A percentile compares a stretch with the other conserved stretches of the same genome.
Evolutionary conservation across 2,888 invertebrate species (phyloP).

Genomic region (Tenthredo mesomela): DNA sequence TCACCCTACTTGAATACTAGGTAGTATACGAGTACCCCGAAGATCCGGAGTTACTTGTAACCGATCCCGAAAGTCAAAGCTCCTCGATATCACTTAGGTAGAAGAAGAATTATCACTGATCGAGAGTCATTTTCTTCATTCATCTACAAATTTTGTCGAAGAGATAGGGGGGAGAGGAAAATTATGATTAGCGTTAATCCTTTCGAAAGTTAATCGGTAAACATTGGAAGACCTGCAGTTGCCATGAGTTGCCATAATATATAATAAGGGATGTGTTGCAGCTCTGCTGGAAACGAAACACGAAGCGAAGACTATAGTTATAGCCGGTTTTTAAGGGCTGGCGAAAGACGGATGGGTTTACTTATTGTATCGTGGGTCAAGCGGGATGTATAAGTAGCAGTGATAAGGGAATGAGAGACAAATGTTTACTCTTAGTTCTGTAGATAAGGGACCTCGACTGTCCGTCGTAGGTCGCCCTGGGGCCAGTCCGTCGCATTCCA

Average conservation of each 20-base stretch:
- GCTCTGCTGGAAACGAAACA: background rate
- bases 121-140: background rate
- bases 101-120: too few species aligned
- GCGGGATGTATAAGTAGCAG: conserved; percentile 62
- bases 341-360: conserved; percentile 62
- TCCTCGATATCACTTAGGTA: background rate
- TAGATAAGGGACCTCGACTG: conserved; percentile 61
- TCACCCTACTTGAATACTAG: conserved; percentile 43
- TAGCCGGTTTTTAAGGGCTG: conserved; percentile 25
- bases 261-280: background rate
- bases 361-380: conserved; percentile 62
- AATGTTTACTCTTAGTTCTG: conserved; percentile 63
- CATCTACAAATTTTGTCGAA: background rate
- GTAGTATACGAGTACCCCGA: background rate
- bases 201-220: conserved; percentile 1
- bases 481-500: conserved; percentile 58
- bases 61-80: background rate
- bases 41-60: background rate
- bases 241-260: too few species aligned
- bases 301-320: background rate
- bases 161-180: background rate
- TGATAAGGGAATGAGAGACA: conserved; percentile 67
- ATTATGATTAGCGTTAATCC: background rate
- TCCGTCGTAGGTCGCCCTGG: conserved; percentile 32
- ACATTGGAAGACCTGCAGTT: background rate